Percentiles rank a stretch among this genome's conserved stretches.
phyloP scores from a whole-genome alignment of 2,888 invertebrate genomes.

The Euproctis similis region DNA sequence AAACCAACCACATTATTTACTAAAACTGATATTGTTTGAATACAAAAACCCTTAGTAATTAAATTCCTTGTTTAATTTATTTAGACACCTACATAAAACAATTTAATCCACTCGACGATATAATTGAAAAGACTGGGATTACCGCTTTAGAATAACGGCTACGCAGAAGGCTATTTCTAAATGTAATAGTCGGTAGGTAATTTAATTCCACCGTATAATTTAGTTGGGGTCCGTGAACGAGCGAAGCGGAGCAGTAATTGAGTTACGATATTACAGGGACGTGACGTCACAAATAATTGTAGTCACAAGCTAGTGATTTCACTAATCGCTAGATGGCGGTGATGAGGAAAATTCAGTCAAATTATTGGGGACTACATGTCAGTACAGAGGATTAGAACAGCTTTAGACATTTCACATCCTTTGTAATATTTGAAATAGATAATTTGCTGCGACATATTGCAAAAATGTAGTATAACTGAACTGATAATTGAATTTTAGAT shows the following conservation, averaged over 20 bases:
- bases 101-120: constrained; percentile 12
- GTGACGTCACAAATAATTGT: constrained; percentile 4
- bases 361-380: too few species aligned
- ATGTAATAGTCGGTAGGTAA: constrained; percentile 29
- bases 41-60: neutral
- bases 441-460: too few species aligned
- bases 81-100: constrained; percentile 5
- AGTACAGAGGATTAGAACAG: too few species aligned
- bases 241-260: constrained; percentile 10
- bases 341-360: neutral
- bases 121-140: constrained; percentile 13
- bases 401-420: too few species aligned
- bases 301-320: too few species aligned
- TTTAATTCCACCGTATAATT: constrained; percentile 28
- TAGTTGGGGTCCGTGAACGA: constrained; percentile 17
- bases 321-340: constrained; percentile 18
- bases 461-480: too few species aligned
- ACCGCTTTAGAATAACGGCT: constrained; percentile 8
- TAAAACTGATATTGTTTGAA: neutral
- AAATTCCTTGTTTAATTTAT: constrained; percentile 1
- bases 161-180: constrained; percentile 22
- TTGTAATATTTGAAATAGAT: too few species aligned
- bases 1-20: too few species aligned
- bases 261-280: constrained; percentile 8
- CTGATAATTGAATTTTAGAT: too few species aligned